These are phyloP conservation scores for Takifugu flavidus DNA, from an alignment of 2,113 vertebrate species.

Conservation along the genomic window DNA sequence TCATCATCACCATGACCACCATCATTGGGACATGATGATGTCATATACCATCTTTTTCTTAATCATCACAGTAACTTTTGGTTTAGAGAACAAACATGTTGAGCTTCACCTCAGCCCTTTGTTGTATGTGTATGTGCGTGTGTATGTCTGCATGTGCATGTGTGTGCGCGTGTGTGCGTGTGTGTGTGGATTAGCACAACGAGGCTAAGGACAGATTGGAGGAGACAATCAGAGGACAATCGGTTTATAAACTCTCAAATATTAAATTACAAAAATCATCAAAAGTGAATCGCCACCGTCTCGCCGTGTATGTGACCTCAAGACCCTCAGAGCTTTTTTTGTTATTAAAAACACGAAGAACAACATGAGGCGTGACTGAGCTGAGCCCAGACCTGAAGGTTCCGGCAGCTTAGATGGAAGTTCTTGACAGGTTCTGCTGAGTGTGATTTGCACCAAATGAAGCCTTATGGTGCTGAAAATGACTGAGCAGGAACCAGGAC, in stretches of 20 bases:
- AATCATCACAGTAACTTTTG: background rate
- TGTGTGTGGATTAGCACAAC: conserved; percentile 54
- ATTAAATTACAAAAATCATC: conserved; percentile 10
- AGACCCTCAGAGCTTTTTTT: no score
- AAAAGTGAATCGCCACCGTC: no score
- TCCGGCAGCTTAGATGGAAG: no score
- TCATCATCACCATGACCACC: no score
- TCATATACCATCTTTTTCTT: background rate
- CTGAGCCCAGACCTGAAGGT: no score
- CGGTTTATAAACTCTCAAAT: conserved; percentile 60
- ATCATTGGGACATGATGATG: no score
- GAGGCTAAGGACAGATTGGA: conserved; percentile 72
- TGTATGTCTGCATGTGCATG: conserved; percentile 8
- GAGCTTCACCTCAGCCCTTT: background rate
- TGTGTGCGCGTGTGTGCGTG: conserved; percentile 7
- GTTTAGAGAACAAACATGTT: background rate
- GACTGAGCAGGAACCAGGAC: no score
- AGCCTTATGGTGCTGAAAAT: no score
- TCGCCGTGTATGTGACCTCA: background rate
- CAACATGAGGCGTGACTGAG: no score
- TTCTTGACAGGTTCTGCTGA: no score
- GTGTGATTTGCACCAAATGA: no score
- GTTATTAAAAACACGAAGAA: no score
- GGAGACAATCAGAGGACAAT: conserved; percentile 53
- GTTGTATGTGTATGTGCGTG: conserved; percentile 8